phyloP scores from a whole-genome alignment of 2,113 vertebrate species.

The Crotophaga sulcirostris region DNA sequence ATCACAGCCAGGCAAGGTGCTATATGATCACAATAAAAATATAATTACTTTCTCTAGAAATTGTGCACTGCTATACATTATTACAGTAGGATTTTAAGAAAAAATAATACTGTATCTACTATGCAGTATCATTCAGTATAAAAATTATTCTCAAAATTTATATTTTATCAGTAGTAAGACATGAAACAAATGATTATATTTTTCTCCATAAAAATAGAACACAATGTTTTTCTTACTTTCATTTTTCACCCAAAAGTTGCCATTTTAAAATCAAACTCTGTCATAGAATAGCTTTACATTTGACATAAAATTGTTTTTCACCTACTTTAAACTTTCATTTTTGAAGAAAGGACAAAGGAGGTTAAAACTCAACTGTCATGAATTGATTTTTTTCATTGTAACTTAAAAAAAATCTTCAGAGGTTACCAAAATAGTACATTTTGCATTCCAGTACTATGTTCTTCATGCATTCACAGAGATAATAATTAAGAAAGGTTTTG shows the following conservation, averaged over 20 bases:
- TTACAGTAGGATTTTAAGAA: not conserved
- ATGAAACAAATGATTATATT: not conserved
- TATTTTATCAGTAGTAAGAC: not conserved
- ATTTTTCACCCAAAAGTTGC: not conserved
- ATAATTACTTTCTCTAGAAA: not conserved
- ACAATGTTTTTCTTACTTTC: not conserved
- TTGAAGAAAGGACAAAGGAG: not conserved
- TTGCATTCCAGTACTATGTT: not conserved
- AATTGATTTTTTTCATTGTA: not conserved
- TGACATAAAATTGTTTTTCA: not conserved
- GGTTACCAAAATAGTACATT: not conserved
- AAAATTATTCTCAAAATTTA: not conserved
- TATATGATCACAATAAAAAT: conserved; percentile 16
- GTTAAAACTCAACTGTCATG: not conserved
- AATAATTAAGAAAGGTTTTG: not conserved
- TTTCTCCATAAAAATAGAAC: not conserved
- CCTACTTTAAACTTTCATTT: not conserved
- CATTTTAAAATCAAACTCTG: not conserved
- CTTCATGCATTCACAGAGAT: not conserved
- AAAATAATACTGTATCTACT: not conserved
- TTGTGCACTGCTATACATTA: not conserved
- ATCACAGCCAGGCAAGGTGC: not conserved
- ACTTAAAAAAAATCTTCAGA: not conserved
- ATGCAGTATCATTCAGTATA: not conserved
- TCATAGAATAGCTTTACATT: not conserved